A percentile compares a stretch with the other conserved stretches of the same genome.
Conservation (phyloP, 1,140 invertebrate genomes). For the Brachionus asplanchnoidis region DNA sequence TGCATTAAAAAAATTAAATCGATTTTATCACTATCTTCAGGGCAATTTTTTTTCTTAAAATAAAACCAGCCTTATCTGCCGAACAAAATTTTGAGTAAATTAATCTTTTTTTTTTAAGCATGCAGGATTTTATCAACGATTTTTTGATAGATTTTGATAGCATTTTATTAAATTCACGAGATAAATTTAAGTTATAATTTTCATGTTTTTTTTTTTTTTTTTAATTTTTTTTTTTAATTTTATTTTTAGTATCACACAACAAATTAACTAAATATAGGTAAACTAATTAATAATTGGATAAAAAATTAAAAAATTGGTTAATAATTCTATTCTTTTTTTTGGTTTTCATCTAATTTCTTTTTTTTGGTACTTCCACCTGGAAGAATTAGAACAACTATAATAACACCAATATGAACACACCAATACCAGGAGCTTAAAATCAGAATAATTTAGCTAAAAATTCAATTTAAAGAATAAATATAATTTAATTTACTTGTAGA, state of each 20-base stretch:
- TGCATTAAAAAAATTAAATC: too few relatives aligned
- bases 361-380: conserved; percentile 29
- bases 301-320: neutral
- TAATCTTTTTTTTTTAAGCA: too few relatives aligned
- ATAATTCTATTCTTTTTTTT: neutral
- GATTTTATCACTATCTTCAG: too few relatives aligned
- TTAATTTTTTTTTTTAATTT: neutral
- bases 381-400: neutral
- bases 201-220: neutral
- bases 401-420: neutral
- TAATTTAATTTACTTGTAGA: conserved; percentile 39
- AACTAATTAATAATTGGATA: conserved; percentile 3
- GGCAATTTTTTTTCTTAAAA: too few relatives aligned
- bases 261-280: neutral
- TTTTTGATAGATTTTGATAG: too few relatives aligned
- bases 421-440: conserved; percentile 23
- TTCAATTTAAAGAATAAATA: neutral
- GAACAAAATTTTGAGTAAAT: too few relatives aligned
- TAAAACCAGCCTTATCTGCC: too few relatives aligned
- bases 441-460: neutral
- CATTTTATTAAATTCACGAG: too few relatives aligned
- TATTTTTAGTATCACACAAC: neutral
- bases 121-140: too few relatives aligned
- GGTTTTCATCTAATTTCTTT: neutral
- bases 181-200: too few relatives aligned